A percentile compares a stretch with the other conserved stretches of the same genome.
Conservation (phyloP, 2,113 vertebrate species). For the Regulus satrapa region DNA sequence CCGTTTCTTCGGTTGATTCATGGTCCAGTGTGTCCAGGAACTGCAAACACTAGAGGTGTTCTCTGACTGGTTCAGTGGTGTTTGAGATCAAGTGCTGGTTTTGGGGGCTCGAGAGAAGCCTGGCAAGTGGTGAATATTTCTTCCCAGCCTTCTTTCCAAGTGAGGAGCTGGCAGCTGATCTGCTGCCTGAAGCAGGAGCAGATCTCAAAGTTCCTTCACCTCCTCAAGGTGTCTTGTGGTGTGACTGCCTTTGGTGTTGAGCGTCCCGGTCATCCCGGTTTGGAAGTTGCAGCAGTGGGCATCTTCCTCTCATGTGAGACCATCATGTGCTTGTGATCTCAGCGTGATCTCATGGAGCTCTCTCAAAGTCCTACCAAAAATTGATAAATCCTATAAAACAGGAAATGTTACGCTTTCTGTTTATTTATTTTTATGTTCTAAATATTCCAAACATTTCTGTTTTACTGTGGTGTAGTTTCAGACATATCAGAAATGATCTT, state of each 20-base stretch:
- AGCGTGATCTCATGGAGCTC: rapidly evolving
- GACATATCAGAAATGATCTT: neutral
- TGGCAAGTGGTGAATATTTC: rapidly evolving
- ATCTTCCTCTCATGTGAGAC: neutral
- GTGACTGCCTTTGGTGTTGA: neutral
- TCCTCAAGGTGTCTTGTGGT: neutral
- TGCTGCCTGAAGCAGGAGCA: neutral
- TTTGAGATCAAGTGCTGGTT: neutral
- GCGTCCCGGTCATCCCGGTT: rapidly evolving
- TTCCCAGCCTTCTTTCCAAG: neutral
- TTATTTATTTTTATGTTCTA: neutral
- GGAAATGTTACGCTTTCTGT: neutral
- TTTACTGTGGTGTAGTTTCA: neutral
- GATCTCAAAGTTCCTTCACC: neutral
- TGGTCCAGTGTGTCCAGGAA: neutral
- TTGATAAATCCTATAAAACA: neutral
- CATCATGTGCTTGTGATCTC: neutral
- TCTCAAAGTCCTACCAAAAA: neutral
- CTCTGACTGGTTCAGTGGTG: neutral
- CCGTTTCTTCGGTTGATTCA: neutral
- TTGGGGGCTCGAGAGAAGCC: neutral
- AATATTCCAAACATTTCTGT: neutral
- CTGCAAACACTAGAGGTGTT: neutral
- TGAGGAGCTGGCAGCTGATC: neutral
- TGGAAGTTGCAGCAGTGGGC: neutral